Evolutionary conservation across 2,113 vertebrate species (phyloP).

Genomic region (Pionites leucogaster): DNA sequence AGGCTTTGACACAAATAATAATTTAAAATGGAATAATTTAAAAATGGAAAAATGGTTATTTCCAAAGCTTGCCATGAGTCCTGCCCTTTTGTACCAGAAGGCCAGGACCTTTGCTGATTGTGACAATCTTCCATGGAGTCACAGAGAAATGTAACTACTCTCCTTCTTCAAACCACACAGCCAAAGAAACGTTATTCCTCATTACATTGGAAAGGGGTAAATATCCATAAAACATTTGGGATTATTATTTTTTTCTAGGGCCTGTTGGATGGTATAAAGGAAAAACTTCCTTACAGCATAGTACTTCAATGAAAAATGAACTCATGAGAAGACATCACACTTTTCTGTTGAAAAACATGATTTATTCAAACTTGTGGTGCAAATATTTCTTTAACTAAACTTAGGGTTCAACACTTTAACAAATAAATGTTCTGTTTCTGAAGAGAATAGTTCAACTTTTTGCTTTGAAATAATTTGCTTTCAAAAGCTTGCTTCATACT

Average conservation of each 20-base stretch:
- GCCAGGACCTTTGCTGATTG: not conserved
- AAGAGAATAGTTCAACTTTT: not conserved
- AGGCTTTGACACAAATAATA: not conserved
- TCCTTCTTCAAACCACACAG: not conserved
- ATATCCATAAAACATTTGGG: not conserved
- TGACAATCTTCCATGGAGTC: not conserved
- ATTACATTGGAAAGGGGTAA: not conserved
- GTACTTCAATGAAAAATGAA: not conserved
- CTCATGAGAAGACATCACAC: not conserved
- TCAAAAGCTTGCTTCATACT: not conserved
- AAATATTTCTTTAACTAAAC: not conserved
- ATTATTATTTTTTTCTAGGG: not conserved
- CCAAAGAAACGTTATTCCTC: not conserved
- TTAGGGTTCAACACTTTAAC: not conserved
- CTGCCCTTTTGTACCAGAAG: not conserved
- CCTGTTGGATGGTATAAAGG: not conserved
- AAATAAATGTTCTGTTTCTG: not conserved
- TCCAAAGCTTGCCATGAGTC: not conserved
- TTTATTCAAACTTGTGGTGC: not conserved
- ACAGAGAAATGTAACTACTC: not conserved
- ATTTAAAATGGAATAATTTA: not conserved
- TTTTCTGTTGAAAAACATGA: not conserved
- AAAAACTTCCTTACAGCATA: not conserved
- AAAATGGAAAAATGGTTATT: not conserved
- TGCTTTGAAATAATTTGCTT: not conserved